Conservation (phyloP, 2,797 vertebrate genomes). For the Etheostoma perlongum region DNA sequence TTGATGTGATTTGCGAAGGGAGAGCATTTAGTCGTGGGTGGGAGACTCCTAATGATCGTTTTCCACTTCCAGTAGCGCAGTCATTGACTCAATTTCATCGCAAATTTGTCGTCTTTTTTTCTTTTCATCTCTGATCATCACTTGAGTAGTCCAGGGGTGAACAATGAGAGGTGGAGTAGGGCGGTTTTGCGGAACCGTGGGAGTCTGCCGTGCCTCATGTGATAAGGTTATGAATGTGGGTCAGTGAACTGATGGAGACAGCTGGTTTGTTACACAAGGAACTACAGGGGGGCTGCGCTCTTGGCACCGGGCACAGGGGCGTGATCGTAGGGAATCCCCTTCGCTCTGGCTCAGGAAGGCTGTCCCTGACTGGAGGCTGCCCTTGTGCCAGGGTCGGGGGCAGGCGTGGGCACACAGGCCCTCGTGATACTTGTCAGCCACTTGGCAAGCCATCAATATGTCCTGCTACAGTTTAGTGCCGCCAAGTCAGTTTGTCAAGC, state of each 20-base stretch:
- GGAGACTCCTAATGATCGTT: slow-evolving; percentile 88
- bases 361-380: slow-evolving; percentile 74
- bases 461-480: slow-evolving; percentile 76
- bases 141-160: slow-evolving; percentile 62
- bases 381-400: slow-evolving; percentile 82
- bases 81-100: slow-evolving; percentile 83
- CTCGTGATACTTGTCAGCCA: slow-evolving; percentile 82
- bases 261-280: slow-evolving; percentile 83
- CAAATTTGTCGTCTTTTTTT: slow-evolving; percentile 77
- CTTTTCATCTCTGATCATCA: slow-evolving; percentile 79
- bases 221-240: slow-evolving; percentile 83
- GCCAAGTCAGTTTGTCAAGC: slow-evolving; percentile 76
- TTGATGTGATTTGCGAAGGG: slow-evolving; percentile 88
- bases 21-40: slow-evolving; percentile 86
- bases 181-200: slow-evolving; percentile 59
- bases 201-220: slow-evolving; percentile 71
- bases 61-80: slow-evolving; percentile 87
- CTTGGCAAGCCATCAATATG: slow-evolving; percentile 81
- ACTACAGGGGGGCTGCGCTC: slow-evolving; percentile 75
- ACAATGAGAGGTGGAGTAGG: slow-evolving; percentile 70
- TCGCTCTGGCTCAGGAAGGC: slow-evolving; percentile 76
- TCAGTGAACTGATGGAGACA: slow-evolving; percentile 85
- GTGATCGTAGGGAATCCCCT: slow-evolving; percentile 85
- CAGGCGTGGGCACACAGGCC: slow-evolving; percentile 77
- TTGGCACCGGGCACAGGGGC: slow-evolving; percentile 77